Evolutionary conservation across 2,888 invertebrate genomes (phyloP), one percentile per base, ranked within the genome.

Genomic region (Dolichomitus sp.): DNA sequence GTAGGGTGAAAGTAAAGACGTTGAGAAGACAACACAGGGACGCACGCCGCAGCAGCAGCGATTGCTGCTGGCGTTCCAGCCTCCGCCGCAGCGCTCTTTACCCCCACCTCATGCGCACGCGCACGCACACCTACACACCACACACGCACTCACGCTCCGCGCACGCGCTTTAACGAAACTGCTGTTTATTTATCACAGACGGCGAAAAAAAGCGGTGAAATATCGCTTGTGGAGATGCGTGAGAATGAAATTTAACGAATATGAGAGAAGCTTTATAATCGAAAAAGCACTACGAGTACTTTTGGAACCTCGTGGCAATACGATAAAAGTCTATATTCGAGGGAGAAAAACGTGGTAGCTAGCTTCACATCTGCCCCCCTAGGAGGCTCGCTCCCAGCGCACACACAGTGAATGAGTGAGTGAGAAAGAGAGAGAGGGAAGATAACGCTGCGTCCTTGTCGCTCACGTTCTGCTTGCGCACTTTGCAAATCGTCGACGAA

Each of bases 1-100:
- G 84, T 73, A 84, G 88, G 87, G 85, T 85, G 84, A 87, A 83
- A 81, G 88, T 83, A 83, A 85, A 86, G 85, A 84, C 94, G 94
- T 94, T 93, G 93, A 90, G 85, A 85, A 87, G 84, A 83, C 89
- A 87, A 86, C 80, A 75, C 76, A 63, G 69, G 70, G 65, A 80
- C 70, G 70, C 78, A 80, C 83, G 83, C 77, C 79, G 82, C 85
- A 73, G 85, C 75, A 69, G 82, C 87, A 79, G 50, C 50, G 50
- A 52, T 12, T 27, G 54, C 54, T 54, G 27, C 54, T 54, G 54
- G 54, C 27, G 23, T 54, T 82, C 74, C 82, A 79, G 75, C 82
- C 82, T 82, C 77, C 81, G 83, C 85, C 88, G 85, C 87, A 85
- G 84, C 80, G 83, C 72, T 79, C 84, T 63, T 83, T 80, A 81